Evolutionary conservation across 2,888 invertebrate genomes (phyloP), one percentile per base, ranked within the genome.

Genomic region (Leptopilina drosophilae): DNA sequence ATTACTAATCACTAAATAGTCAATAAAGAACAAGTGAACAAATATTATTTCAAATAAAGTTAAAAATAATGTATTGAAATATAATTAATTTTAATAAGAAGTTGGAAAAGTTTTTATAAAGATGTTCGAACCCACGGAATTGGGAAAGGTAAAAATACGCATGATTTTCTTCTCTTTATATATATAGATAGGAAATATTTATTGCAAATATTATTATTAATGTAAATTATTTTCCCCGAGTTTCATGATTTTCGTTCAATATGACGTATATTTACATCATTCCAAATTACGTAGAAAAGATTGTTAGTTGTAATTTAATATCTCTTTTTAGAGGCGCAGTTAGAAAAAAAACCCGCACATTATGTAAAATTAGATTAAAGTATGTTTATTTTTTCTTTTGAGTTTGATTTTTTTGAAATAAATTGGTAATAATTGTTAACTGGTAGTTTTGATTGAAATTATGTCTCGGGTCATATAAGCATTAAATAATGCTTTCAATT

Each of bases 111-210:
- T 6, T 42, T 42, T 77, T 76, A 33, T 78, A 77, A 84, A 85
- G 78, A 91, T 91, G 91, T 90, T 89, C 81, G 91, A 91, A 80
- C 88, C 89, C 15, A 87, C 82, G 65, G 91, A 91, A 83, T 89
- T 89, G 81, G 91, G 90, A 84, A 89, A 90, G 89, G 91, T 91
- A 85, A 85, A 42, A 42, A 42, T 42, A 76, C 53, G 12, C 53
- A 62, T 65, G 26, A 77, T 66, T 33, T 33, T 56, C 5, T 62
- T 20, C 64, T 33, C 14, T 26, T 56, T 40, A 64, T 33, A 33
- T 20, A 20, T 20, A 33, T 73, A 11, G 15, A 20, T 40, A 49
- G 49, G 2, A 49, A 2, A 49, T 11, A 11, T 33, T 33, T 33
- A 49, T 8, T 4, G 9, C 49, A 49, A 62, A 15, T 20, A n/a